These are phyloP conservation scores for Leucophenga varia DNA, from an alignment of 1,140 invertebrate species.

Conservation along the genomic window DNA sequence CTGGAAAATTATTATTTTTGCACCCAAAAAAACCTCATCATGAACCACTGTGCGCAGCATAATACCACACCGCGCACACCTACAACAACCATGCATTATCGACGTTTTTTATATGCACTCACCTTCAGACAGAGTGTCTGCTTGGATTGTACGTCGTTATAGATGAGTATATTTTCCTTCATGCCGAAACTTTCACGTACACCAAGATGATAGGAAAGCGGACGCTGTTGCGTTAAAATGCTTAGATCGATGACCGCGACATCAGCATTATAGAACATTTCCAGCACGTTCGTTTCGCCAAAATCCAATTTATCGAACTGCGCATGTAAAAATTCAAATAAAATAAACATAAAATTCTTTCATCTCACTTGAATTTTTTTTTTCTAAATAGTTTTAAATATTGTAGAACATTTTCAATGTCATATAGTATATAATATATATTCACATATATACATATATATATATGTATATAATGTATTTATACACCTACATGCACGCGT, in stretches of 20 bases:
- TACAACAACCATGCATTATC: too few species aligned
- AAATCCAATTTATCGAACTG: slow-evolving; percentile 87
- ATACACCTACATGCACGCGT: slow-evolving; percentile 72
- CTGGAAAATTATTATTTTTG: too few species aligned
- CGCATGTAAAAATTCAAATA: not conserved
- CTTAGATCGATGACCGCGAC: slow-evolving; percentile 96
- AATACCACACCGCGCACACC: too few species aligned
- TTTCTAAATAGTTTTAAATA: not conserved
- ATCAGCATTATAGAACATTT: slow-evolving; percentile 95
- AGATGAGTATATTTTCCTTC: slow-evolving; percentile 95
- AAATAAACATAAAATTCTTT: not conserved
- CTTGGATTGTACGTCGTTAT: slow-evolving; percentile 87
- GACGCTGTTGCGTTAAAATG: slow-evolving; percentile 83
- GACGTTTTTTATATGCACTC: slow-evolving; percentile 27
- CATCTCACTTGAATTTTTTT: not conserved
- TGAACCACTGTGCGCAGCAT: too few species aligned
- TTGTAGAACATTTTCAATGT: not conserved
- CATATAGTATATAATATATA: not conserved
- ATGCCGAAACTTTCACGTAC: slow-evolving; percentile 98
- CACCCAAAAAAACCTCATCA: too few species aligned
- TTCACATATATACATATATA: not conserved
- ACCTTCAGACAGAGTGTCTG: slow-evolving; percentile 83
- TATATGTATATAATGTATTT: slow-evolving; percentile 23
- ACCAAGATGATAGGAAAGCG: slow-evolving; percentile 95
- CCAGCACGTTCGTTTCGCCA: slow-evolving; percentile 80